A percentile compares a stretch with the other conserved stretches of the same genome.
Evolutionary conservation across 2,888 invertebrate genomes (phyloP).

Genomic region (Sarcophaga carnaria): DNA sequence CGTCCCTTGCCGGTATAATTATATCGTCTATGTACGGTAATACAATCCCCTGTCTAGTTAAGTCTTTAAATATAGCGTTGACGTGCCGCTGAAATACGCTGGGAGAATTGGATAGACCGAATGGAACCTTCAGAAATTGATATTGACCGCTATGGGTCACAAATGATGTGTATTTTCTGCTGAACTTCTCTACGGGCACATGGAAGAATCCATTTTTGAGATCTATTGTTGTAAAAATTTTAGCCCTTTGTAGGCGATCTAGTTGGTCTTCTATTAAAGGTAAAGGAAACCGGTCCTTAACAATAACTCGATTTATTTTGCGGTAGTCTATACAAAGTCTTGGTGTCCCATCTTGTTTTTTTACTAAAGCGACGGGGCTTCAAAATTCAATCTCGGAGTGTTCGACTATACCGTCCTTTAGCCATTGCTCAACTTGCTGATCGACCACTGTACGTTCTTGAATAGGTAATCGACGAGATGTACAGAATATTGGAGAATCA

Average conservation of each 20-base stretch:
- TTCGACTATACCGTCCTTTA: constrained; percentile 56
- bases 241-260: constrained; percentile 73
- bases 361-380: constrained; percentile 73
- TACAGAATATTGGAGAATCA: too few species aligned
- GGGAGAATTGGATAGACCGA: constrained; percentile 77
- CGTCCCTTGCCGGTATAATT: constrained; percentile 68
- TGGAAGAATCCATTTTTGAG: constrained; percentile 70
- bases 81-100: constrained; percentile 72
- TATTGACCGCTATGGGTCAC: constrained; percentile 74
- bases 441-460: too few species aligned
- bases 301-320: constrained; percentile 36
- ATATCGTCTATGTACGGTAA: constrained; percentile 74
- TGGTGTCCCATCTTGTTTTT: constrained; percentile 70
- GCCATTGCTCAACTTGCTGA: constrained; percentile 15
- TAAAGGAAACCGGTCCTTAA: constrained; percentile 72
- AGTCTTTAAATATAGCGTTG: constrained; percentile 65
- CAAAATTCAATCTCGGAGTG: constrained; percentile 68
- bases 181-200: constrained; percentile 21
- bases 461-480: too few species aligned
- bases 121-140: constrained; percentile 75
- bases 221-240: constrained; percentile 74
- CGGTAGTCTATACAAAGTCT: constrained; percentile 71
- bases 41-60: constrained; percentile 51
- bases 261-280: constrained; percentile 76
- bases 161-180: constrained; percentile 67